Evolutionary conservation across 2,113 vertebrate species (phyloP).

Genomic region (Equus quagga): DNA sequence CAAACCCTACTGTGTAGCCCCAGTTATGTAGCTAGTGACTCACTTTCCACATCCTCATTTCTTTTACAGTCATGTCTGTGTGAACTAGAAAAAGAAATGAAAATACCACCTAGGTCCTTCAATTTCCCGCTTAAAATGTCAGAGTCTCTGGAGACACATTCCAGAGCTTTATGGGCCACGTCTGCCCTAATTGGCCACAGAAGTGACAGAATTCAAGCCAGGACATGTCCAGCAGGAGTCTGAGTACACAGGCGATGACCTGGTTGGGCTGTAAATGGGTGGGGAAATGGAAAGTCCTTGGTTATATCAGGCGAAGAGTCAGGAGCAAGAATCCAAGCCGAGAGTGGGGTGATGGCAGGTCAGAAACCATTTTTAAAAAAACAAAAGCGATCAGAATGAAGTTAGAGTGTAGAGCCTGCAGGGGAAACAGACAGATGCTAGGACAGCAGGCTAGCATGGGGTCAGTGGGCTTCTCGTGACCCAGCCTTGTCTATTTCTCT

Average conservation of each 20-base stretch:
- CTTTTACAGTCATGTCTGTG: constrained; percentile 78
- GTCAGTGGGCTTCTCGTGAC: not conserved
- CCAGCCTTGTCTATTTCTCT: not conserved
- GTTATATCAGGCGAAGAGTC: constrained; percentile 32
- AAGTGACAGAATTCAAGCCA: constrained; percentile 67
- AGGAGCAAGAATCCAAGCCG: constrained; percentile 59
- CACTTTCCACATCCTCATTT: constrained; percentile 79
- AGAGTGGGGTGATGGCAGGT: constrained; percentile 74
- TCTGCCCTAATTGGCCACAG: constrained; percentile 71
- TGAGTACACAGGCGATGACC: constrained; percentile 38
- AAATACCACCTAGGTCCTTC: constrained; percentile 76
- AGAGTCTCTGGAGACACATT: constrained; percentile 73
- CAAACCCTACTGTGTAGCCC: constrained; percentile 60
- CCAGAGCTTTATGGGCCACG: constrained; percentile 68
- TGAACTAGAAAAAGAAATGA: constrained; percentile 78
- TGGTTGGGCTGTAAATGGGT: constrained; percentile 66
- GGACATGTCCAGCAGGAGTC: constrained; percentile 64
- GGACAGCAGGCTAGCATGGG: not conserved
- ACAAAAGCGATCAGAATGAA: not conserved
- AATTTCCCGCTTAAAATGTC: constrained; percentile 78
- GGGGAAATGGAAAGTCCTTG: constrained; percentile 72
- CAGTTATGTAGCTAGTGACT: constrained; percentile 75
- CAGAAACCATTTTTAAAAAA: not conserved
- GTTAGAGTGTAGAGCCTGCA: not conserved
- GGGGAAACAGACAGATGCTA: not conserved